phyloP scores from a whole-genome alignment of 2,113 vertebrate genomes.

The Gnathonemus echidnorhynchus region DNA sequence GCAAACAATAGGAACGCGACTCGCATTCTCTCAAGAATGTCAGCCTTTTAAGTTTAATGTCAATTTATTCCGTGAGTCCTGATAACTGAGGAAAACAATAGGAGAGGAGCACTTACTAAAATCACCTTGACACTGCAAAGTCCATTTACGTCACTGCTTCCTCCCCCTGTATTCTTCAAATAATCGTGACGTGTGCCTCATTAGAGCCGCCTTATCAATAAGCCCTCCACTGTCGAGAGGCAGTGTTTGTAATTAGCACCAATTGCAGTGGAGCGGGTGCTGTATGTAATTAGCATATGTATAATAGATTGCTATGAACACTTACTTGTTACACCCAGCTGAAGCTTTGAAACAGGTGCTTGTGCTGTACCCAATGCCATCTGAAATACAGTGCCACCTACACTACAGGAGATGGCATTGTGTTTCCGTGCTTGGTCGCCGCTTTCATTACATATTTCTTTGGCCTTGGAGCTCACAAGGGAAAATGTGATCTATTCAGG shows the following conservation, averaged over 20 bases:
- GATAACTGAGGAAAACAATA: conserved; percentile 3
- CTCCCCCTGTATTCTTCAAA: not conserved
- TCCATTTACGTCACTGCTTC: not conserved
- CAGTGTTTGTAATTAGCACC: not conserved
- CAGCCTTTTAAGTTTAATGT: conserved; percentile 13
- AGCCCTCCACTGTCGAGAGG: not conserved
- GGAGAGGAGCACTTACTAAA: not conserved
- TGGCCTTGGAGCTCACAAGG: conserved; percentile 4
- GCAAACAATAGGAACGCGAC: not conserved
- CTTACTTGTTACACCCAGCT: not conserved
- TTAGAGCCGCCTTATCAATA: not conserved
- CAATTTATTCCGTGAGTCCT: conserved; percentile 11
- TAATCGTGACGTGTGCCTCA: not conserved
- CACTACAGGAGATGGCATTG: not conserved
- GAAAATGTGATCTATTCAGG: not conserved
- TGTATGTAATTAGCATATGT: conserved; percentile 9
- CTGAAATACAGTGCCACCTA: not conserved
- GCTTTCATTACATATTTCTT: not conserved
- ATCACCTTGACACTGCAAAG: not conserved
- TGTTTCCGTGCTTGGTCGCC: not conserved
- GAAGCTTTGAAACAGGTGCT: conserved; percentile 5
- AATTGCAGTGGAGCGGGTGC: not conserved
- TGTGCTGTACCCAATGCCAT: not conserved
- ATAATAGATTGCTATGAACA: not conserved
- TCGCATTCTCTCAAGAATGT: not conserved